Percentiles rank a stretch among this genome's conserved stretches.
Evolutionary conservation across 2,888 invertebrate genomes (phyloP).

Genomic region (Euplexia lucipara): DNA sequence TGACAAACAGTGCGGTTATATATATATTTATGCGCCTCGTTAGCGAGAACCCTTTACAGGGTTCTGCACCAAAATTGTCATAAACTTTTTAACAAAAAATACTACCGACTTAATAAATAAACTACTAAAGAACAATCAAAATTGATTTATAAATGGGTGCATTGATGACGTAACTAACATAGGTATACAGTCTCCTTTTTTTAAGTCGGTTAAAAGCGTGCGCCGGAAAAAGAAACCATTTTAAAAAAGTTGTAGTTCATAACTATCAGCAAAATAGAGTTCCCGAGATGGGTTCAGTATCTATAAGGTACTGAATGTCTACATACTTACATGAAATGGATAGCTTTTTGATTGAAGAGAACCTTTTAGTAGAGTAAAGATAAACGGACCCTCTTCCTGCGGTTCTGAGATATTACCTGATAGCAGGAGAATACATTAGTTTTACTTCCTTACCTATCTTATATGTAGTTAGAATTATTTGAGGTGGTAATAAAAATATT

Average conservation of each 20-base stretch:
- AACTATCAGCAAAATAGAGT: not conserved
- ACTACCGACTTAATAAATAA: too few species aligned
- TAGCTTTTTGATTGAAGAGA: conserved; percentile 58
- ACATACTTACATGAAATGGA: conserved; percentile 35
- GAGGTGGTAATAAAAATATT: too few species aligned
- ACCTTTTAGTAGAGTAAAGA: conserved; percentile 55
- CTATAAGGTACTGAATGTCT: not conserved
- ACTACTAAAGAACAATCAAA: too few species aligned
- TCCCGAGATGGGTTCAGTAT: conserved; percentile 1
- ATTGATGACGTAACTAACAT: too few species aligned
- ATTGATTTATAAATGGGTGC: too few species aligned
- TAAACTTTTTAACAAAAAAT: too few species aligned
- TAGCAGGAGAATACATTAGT: conserved; percentile 20
- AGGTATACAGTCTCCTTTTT: too few species aligned
- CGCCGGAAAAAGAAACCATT: not conserved
- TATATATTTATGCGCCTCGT: not conserved
- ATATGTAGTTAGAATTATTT: not conserved
- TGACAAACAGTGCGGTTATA: conserved; percentile 4
- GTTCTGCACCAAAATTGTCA: too few species aligned
- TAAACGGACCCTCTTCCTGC: conserved; percentile 44
- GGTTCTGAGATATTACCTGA: conserved; percentile 31
- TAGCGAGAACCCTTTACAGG: not conserved
- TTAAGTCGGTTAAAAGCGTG: too few species aligned
- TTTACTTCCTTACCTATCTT: conserved; percentile 1
- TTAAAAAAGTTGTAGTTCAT: not conserved